Evolutionary conservation across 2,113 vertebrate species (phyloP), one percentile per base, ranked within the genome.

Genomic region (Gracilinanus agilis): DNA sequence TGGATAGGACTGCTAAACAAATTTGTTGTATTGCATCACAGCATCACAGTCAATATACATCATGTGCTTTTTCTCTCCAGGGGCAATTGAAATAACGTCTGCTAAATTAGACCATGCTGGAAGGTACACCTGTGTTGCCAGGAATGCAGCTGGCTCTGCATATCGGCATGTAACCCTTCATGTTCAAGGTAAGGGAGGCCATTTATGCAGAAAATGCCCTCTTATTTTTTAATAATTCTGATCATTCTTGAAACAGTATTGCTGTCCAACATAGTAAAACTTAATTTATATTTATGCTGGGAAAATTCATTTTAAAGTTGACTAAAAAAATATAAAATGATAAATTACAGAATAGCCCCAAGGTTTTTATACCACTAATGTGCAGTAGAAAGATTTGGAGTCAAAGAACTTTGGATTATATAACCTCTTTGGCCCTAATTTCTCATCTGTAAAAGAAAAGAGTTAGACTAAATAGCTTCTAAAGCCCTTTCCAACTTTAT

Each of bases 131-230:
- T 99, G 99, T 53, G 90, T 98, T 1, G 99, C 99, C 13, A 98
- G 96, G 95, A 99, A 99, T 1, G 95, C 99, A 0, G 99, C 99
- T 3, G 99, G 99, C 34, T 98, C 99, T 16, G 99, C 99, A 13
- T 98, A 99, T 34, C 98, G 99, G 89, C 98, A 99, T 0, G 96
- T 99, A 53, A 99, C 98, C 56, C 99, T 99, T 75, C 99, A 93
- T 0, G 99, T 99, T 55, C 99, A 99, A 88, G 99, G 99, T 99
- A 98, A 96, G 97, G 16, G 56, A 96, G 29, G 3, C 19, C 89
- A 29, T 90, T 94, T 93, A 44, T 13, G 54, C 44, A 24, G 40
- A 44, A 24, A 89, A 95, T 90, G 6, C 13, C 49, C 44, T 3
- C 24, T 40, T 2, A 49, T 75, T 40, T 61, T 75, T 75, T 75